Evolutionary conservation across 2,113 vertebrate genomes (phyloP).

Genomic region (Misgurnus mizolepis): DNA sequence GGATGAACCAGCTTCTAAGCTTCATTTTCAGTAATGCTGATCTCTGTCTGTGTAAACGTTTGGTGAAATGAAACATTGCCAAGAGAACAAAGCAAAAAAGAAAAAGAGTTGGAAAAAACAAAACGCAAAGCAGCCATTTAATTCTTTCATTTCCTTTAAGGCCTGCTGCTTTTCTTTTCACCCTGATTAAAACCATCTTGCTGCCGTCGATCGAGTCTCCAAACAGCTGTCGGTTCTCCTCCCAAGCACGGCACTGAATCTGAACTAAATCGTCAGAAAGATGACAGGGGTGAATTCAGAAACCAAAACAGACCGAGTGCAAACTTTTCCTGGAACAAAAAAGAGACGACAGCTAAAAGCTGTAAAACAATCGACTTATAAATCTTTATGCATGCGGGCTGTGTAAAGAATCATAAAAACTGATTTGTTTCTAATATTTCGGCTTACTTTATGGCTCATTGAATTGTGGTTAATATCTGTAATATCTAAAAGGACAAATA

Average conservation of each 20-base stretch:
- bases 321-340: background rate
- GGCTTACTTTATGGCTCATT: too few relatives aligned
- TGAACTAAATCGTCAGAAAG: background rate
- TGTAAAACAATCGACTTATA: slow-evolving; percentile 33
- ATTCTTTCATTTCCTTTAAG: slow-evolving; percentile 67
- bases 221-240: background rate
- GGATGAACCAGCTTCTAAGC: slow-evolving; percentile 47
- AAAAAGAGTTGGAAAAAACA: slow-evolving; percentile 39
- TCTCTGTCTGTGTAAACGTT: background rate
- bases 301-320: background rate
- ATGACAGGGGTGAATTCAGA: background rate
- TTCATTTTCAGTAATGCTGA: slow-evolving; percentile 38
- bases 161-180: slow-evolving; percentile 49
- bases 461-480: too few relatives aligned
- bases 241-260: background rate
- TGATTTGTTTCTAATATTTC: too few relatives aligned
- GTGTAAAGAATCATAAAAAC: background rate
- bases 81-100: slow-evolving; percentile 5
- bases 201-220: background rate
- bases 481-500: too few relatives aligned
- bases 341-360: slow-evolving; percentile 8
- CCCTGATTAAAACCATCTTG: slow-evolving; percentile 66
- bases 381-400: too few relatives aligned
- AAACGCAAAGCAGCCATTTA: slow-evolving; percentile 65
- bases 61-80: slow-evolving; percentile 16